Evolutionary conservation across 2,797 vertebrate genomes (phyloP).

Genomic region (Gallinago nigripennis): DNA sequence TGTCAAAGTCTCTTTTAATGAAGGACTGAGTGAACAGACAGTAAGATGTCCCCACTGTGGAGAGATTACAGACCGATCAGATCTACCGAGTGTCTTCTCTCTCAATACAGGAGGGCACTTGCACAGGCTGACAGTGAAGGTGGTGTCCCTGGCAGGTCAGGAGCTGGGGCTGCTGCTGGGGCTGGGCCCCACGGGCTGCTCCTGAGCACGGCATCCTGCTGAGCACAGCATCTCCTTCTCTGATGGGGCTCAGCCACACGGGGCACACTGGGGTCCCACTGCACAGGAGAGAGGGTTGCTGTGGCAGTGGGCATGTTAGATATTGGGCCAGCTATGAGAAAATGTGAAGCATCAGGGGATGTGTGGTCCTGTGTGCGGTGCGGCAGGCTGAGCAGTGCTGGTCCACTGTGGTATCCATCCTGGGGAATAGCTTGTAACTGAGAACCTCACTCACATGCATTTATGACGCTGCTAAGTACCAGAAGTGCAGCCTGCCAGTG

Average conservation of each 20-base stretch:
- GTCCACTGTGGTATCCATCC: accelerated
- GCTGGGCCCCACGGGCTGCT: neutral
- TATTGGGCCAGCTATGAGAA: no score
- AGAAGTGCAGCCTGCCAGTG: neutral
- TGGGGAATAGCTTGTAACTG: neutral
- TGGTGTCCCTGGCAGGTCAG: accelerated
- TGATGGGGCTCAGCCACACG: accelerated
- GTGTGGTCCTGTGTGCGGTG: accelerated
- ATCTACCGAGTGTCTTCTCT: no score
- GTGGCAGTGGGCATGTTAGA: accelerated
- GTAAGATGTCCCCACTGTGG: neutral
- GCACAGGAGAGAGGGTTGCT: accelerated
- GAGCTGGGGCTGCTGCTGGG: neutral
- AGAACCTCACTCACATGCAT: neutral
- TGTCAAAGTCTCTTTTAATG: neutral
- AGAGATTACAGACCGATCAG: neutral
- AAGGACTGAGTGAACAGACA: neutral
- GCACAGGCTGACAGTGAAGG: neutral
- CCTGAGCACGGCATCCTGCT: accelerated
- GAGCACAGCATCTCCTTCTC: neutral
- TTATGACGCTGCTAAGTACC: neutral
- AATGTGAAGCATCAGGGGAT: accelerated
- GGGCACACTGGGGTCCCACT: neutral
- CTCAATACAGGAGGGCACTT: neutral
- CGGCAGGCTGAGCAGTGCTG: neutral